Conservation (phyloP, 1,140 invertebrate species). For the Penaeus japonicus region DNA sequence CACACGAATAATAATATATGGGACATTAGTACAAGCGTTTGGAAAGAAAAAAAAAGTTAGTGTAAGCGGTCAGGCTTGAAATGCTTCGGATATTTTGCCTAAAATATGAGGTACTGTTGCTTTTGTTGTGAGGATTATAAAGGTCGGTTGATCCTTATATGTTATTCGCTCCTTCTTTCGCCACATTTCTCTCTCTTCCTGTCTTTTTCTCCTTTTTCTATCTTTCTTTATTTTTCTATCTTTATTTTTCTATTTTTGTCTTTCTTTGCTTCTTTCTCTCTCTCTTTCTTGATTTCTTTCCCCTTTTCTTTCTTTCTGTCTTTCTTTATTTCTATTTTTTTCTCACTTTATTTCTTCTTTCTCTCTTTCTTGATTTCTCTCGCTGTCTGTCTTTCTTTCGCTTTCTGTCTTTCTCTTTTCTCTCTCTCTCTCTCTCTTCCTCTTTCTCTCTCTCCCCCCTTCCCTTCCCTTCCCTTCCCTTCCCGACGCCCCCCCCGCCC, state of each 20-base stretch:
- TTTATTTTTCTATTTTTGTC: too few relatives aligned
- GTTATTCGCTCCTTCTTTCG: background rate
- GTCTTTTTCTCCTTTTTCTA: background rate
- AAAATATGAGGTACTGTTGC: too few relatives aligned
- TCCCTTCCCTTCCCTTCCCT: too few relatives aligned
- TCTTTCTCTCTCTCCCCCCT: background rate
- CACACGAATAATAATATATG: background rate
- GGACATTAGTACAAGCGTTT: too few relatives aligned
- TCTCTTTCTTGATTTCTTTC: too few relatives aligned
- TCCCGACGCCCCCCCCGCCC: too few relatives aligned
- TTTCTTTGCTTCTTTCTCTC: background rate
- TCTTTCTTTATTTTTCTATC: background rate
- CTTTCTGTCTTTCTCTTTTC: background rate
- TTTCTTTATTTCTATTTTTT: background rate
- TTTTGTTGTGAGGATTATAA: too few relatives aligned
- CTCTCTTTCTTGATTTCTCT: background rate
- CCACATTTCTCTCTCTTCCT: background rate
- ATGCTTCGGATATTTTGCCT: too few relatives aligned
- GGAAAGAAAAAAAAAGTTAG: too few relatives aligned
- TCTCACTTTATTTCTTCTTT: background rate
- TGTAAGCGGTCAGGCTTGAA: too few relatives aligned
- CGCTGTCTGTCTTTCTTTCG: too few relatives aligned
- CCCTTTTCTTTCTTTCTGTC: background rate
- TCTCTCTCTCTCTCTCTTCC: background rate
- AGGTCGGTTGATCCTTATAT: background rate